These are phyloP conservation scores for Isurus oxyrinchus DNA, from an alignment of 2,113 vertebrate genomes.

Conservation along the genomic window DNA sequence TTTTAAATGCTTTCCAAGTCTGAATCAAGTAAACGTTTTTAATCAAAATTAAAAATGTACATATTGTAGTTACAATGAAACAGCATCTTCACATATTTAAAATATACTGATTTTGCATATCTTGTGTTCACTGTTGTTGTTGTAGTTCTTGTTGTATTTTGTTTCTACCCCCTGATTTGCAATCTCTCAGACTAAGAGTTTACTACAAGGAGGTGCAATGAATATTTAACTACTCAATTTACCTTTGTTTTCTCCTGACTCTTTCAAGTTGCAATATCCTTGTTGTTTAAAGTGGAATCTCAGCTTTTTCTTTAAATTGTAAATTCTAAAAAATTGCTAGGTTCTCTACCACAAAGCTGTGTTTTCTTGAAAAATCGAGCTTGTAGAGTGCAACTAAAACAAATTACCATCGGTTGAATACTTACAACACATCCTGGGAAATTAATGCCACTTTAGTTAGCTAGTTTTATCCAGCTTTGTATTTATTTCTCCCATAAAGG, in stretches of 20 bases:
- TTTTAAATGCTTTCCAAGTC: conserved; percentile 67
- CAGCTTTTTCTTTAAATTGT: conserved; percentile 22
- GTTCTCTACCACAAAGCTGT: not conserved
- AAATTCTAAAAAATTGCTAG: not conserved
- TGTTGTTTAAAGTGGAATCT: not conserved
- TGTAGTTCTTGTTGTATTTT: conserved; percentile 47
- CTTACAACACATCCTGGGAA: not conserved
- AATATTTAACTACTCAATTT: not conserved
- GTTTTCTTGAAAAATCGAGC: not conserved
- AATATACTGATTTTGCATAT: conserved; percentile 80
- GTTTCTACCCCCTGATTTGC: not conserved
- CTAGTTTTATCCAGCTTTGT: not conserved
- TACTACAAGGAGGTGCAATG: not conserved
- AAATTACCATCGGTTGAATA: not conserved
- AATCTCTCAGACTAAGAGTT: not conserved
- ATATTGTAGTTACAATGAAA: conserved; percentile 48
- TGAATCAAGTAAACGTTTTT: conserved; percentile 58
- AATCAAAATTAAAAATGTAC: conserved; percentile 47
- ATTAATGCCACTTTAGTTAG: conserved; percentile 18
- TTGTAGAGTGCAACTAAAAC: not conserved
- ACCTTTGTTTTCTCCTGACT: not conserved
- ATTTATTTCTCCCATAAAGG: not conserved
- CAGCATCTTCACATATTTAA: conserved; percentile 38
- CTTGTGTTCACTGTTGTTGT: conserved; percentile 69
- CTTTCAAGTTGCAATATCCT: conserved; percentile 7